A percentile compares a stretch with the other conserved stretches of the same genome.
Evolutionary conservation across 2,113 vertebrate species (phyloP).

Genomic region (Picathartes gymnocephalus): DNA sequence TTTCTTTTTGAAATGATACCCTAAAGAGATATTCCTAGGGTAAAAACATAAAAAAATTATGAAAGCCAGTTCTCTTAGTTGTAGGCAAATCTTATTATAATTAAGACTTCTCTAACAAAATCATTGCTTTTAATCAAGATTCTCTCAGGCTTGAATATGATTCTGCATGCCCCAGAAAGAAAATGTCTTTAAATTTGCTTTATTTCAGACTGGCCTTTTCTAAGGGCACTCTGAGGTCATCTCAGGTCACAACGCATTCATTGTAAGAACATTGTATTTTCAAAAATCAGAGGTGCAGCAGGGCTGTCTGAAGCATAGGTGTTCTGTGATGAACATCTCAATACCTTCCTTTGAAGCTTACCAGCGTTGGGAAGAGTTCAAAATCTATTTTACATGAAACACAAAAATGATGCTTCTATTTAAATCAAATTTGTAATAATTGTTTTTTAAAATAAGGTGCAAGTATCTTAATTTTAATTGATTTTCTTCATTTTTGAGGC

Average conservation of each 20-base stretch:
- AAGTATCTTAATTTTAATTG: not conserved
- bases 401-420: not conserved
- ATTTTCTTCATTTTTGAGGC: not conserved
- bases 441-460: not conserved
- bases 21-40: not conserved
- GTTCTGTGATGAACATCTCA: not conserved
- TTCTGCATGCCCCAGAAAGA: not conserved
- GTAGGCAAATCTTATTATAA: constrained; percentile 5
- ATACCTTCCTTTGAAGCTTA: not conserved
- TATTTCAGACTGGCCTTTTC: not conserved
- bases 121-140: not conserved
- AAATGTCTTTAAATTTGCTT: not conserved
- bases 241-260: not conserved
- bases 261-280: not conserved
- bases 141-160: constrained; percentile 27
- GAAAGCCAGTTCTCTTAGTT: not conserved
- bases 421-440: not conserved
- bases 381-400: not conserved
- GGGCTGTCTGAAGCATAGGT: not conserved
- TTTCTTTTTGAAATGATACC: not conserved
- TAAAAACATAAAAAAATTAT: not conserved
- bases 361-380: not conserved
- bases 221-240: not conserved
- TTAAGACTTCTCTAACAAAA: not conserved
- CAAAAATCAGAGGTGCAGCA: not conserved